Evolutionary conservation across 2,888 invertebrate genomes (phyloP).

Genomic region (Leptinotarsa rubiginosa): DNA sequence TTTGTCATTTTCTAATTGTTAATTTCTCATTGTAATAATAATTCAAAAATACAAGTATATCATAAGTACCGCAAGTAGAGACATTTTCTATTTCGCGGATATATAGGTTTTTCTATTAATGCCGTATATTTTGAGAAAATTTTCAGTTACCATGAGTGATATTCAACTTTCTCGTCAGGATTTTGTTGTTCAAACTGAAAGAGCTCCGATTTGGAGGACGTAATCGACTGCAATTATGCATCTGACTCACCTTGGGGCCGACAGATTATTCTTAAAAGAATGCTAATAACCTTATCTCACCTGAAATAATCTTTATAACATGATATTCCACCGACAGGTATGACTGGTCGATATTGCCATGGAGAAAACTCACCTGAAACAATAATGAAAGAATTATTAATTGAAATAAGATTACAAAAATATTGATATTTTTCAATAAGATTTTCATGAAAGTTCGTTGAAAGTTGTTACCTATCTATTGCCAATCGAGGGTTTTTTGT

Average conservation of each 20-base stretch:
- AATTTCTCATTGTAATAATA: no score
- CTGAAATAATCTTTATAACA: neutral
- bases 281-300: slow-evolving; percentile 9
- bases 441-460: no score
- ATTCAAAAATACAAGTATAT: no score
- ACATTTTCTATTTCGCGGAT: no score
- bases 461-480: no score
- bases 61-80: no score
- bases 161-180: neutral
- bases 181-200: neutral
- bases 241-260: neutral
- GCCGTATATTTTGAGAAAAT: no score
- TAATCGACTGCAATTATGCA: neutral
- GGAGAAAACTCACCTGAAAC: slow-evolving; percentile 3
- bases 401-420: no score
- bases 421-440: no score
- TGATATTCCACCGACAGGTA: neutral
- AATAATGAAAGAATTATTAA: neutral
- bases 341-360: neutral
- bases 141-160: neutral
- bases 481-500: no score
- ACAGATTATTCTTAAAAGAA: slow-evolving; percentile 5
- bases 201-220: neutral
- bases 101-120: no score
- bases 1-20: no score